A percentile compares a stretch with the other conserved stretches of the same genome.
These are phyloP conservation scores for Trematomus loennbergii DNA, from an alignment of 2,113 vertebrate species.

Conservation along the genomic window DNA sequence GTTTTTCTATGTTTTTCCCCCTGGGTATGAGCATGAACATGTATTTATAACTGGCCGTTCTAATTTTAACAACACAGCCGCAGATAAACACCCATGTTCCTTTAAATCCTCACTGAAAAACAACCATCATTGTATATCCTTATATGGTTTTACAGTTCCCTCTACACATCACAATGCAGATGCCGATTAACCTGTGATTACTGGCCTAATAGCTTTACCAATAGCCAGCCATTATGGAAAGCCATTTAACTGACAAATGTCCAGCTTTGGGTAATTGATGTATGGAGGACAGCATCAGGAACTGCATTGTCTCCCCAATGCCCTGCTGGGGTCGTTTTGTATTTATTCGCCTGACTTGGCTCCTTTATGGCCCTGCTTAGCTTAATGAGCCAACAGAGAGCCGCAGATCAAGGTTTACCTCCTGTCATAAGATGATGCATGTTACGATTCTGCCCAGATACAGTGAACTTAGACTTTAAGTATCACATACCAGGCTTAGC, in stretches of 20 bases:
- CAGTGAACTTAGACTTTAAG: constrained; percentile 1
- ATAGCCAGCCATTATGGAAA: constrained; percentile 40
- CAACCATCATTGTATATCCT: constrained; percentile 19
- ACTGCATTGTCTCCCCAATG: constrained; percentile 45
- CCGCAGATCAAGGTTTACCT: constrained; percentile 42
- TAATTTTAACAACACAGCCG: not conserved
- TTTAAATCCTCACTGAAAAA: constrained; percentile 26
- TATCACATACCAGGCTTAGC: constrained; percentile 1
- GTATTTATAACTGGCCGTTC: not conserved
- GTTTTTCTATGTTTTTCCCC: not conserved
- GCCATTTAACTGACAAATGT: constrained; percentile 63
- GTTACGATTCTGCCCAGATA: constrained; percentile 26
- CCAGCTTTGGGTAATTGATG: constrained; percentile 49
- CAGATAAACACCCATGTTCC: not conserved
- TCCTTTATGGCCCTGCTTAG: constrained; percentile 58
- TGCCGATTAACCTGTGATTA: constrained; percentile 52
- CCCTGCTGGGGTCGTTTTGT: constrained; percentile 42
- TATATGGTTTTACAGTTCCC: constrained; percentile 46
- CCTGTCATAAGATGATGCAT: constrained; percentile 29
- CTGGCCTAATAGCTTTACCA: constrained; percentile 47
- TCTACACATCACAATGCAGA: constrained; percentile 40
- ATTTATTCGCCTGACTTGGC: constrained; percentile 65
- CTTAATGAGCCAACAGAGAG: constrained; percentile 72
- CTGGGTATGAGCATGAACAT: not conserved
- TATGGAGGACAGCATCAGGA: constrained; percentile 32